Percentiles rank a stretch among this genome's conserved stretches.
Evolutionary conservation across 1,140 invertebrate species (phyloP).

Genomic region (Mycetomoellerius zeteki): DNA sequence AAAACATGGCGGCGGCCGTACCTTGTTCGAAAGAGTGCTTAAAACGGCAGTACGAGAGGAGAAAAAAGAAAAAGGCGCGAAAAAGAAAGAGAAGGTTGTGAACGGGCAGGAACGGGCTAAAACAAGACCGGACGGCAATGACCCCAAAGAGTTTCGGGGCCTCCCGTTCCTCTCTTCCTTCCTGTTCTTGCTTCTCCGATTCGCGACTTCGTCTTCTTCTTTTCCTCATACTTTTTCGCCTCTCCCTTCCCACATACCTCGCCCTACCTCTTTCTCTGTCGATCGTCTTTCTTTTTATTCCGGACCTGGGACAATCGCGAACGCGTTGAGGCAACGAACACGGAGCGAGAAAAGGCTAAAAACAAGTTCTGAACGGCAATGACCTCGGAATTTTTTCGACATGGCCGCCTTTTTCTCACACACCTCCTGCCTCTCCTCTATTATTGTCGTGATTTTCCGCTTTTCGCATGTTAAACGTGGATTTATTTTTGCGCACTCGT

Average conservation of each 20-base stretch:
- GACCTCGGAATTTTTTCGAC: constrained; percentile 43
- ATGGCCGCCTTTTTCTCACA: constrained; percentile 28
- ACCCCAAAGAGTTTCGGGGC: constrained; percentile 79
- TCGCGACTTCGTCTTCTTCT: constrained; percentile 41
- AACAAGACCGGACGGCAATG: constrained; percentile 81
- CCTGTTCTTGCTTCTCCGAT: constrained; percentile 59
- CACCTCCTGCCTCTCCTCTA: constrained; percentile 38
- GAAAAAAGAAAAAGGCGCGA: constrained; percentile 66
- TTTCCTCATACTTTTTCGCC: constrained; percentile 39
- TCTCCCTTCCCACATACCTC: neutral
- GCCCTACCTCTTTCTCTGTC: constrained; percentile 18
- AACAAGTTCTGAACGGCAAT: constrained; percentile 62
- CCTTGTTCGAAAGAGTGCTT: constrained; percentile 81
- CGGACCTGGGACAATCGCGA: constrained; percentile 85
- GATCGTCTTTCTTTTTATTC: constrained; percentile 74
- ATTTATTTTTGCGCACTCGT: constrained; percentile 4
- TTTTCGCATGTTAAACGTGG: constrained; percentile 3
- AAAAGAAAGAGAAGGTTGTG: constrained; percentile 72
- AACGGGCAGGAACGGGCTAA: constrained; percentile 74
- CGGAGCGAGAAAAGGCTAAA: constrained; percentile 40
- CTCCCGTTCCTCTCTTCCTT: constrained; percentile 73
- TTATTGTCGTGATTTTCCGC: constrained; percentile 22
- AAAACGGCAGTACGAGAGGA: constrained; percentile 62
- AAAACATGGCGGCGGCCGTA: constrained; percentile 81
- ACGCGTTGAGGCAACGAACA: constrained; percentile 73